Conservation (phyloP, 2,797 vertebrate genomes). For the Neoniphon sammara region DNA sequence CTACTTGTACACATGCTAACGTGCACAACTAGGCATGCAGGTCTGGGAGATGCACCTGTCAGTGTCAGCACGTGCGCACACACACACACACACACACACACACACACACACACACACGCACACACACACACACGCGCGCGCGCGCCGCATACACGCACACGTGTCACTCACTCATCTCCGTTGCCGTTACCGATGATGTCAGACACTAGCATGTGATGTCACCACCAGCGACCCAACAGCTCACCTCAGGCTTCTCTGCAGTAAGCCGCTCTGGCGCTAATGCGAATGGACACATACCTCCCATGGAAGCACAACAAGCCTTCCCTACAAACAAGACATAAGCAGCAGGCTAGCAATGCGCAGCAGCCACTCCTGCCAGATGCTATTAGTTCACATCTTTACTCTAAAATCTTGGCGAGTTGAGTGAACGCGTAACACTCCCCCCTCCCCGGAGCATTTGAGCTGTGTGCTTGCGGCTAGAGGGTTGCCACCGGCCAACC, state of each 20-base stretch:
- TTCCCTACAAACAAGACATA: conserved; percentile 36
- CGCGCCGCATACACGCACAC: neutral
- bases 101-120: no score
- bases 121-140: neutral
- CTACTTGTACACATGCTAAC: conserved; percentile 20
- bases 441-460: conserved; percentile 24
- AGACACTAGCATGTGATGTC: conserved; percentile 49
- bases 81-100: no score
- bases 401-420: conserved; percentile 50
- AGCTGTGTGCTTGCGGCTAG: conserved; percentile 28
- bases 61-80: conserved; percentile 7
- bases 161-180: conserved; percentile 26
- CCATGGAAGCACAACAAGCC: conserved; percentile 33
- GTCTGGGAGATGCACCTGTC: conserved; percentile 10
- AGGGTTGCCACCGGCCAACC: conserved; percentile 16
- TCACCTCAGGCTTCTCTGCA: conserved; percentile 55
- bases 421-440: conserved; percentile 40
- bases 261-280: conserved; percentile 43
- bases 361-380: conserved; percentile 67
- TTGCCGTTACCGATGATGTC: conserved; percentile 45
- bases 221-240: conserved; percentile 41
- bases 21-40: conserved; percentile 1
- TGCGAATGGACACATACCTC: conserved; percentile 56
- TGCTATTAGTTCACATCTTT: conserved; percentile 64
- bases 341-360: conserved; percentile 52